These are phyloP conservation scores for Myanophis thanlyinensis DNA, from an alignment of 2,113 vertebrate species.

Conservation along the genomic window DNA sequence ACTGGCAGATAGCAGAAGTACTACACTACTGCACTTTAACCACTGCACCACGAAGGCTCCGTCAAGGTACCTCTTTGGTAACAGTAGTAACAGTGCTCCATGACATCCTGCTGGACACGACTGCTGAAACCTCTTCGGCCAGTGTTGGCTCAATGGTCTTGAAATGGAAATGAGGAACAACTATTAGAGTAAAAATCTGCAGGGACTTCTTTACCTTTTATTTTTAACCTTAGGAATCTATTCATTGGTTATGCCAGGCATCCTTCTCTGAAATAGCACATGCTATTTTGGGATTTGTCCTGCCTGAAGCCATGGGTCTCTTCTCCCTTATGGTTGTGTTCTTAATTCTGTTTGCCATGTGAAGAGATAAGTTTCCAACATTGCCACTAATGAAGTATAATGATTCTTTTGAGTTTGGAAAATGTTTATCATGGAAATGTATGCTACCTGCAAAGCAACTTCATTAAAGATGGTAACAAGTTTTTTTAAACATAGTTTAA, in stretches of 20 bases:
- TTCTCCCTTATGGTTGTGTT: constrained; percentile 99
- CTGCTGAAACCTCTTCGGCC: not conserved
- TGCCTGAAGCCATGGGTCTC: constrained; percentile 99
- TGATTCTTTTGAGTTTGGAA: constrained; percentile 87
- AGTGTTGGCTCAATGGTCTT: not conserved
- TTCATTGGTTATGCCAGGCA: constrained; percentile 99
- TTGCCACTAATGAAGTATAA: constrained; percentile 77
- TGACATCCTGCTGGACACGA: not conserved
- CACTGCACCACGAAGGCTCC: too few species aligned
- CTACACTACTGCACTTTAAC: too few species aligned
- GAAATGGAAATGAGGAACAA: not conserved
- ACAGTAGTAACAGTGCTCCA: not conserved
- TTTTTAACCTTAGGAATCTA: constrained; percentile 81
- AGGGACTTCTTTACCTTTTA: not conserved
- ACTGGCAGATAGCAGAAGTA: too few species aligned
- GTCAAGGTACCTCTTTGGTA: not conserved
- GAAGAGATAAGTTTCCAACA: constrained; percentile 77
- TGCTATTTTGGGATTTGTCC: constrained; percentile 96
- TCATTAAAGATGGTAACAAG: constrained; percentile 84
- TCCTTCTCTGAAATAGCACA: constrained; percentile 99
- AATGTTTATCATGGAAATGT: constrained; percentile 88
- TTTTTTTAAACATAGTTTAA: constrained; percentile 47
- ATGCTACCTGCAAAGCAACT: constrained; percentile 86
- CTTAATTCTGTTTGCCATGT: constrained; percentile 98
- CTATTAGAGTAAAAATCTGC: not conserved